phyloP scores from a whole-genome alignment of 2,888 invertebrate genomes.

The Halictus ligatus region DNA sequence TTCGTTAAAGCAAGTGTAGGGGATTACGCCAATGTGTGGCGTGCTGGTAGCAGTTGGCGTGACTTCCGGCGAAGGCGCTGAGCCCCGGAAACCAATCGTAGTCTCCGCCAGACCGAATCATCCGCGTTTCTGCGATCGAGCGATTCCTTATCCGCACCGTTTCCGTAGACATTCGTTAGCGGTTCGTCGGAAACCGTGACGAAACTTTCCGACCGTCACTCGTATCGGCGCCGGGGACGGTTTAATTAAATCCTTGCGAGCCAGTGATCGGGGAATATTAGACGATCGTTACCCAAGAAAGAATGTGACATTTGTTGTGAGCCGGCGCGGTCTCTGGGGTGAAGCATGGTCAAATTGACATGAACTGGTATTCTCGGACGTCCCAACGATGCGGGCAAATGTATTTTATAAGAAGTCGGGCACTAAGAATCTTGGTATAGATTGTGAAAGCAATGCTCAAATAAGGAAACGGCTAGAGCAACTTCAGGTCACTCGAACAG shows the following conservation, averaged over 20 bases:
- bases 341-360: neutral
- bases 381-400: neutral
- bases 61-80: conserved; percentile 77
- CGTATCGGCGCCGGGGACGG: neutral
- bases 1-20: conserved; percentile 39
- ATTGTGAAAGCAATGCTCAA: neutral
- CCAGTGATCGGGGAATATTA: neutral
- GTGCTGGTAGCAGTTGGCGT: conserved; percentile 73
- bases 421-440: neutral
- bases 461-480: no score
- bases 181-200: neutral
- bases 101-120: conserved; percentile 74
- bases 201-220: conserved; percentile 7
- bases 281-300: neutral
- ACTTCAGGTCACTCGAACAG: no score
- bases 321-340: neutral
- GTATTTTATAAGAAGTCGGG: neutral
- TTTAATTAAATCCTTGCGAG: neutral
- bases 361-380: neutral
- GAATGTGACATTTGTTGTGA: neutral
- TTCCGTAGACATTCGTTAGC: conserved; percentile 48
- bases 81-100: conserved; percentile 77
- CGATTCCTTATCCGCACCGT: conserved; percentile 60
- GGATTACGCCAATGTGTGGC: conserved; percentile 65
- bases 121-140: conserved; percentile 72